Evolutionary conservation across 2,113 vertebrate genomes (phyloP), one percentile per base, ranked within the genome.

Genomic region (Dromiciops gliroides): DNA sequence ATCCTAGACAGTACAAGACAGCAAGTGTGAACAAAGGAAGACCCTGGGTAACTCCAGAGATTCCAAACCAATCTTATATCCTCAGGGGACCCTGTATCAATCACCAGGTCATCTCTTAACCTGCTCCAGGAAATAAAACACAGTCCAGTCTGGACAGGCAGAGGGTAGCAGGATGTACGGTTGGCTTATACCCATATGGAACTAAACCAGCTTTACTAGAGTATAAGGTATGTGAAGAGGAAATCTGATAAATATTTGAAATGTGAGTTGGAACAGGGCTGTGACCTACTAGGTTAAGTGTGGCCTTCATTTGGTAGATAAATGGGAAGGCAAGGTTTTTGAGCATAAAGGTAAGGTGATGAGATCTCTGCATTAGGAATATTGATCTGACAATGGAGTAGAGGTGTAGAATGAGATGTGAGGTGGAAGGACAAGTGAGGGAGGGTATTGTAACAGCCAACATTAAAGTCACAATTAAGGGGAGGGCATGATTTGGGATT

Each of bases 61-160:
- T 48, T 56, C 48, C 24, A 44, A 7, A 53, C 37, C 91, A 93
- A 53, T 89, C n/a, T 5, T 47, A 95, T 88, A 28, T 23, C 37
- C 50, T 75, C 24, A 12, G 16, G 60, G 31, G 93, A 90, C 28
- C 24, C 23, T 83, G 44, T 48, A 93, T 90, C 3, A 83, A 93
- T 90, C 3, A 83, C 28, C 44, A 91, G 67, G 49, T 49, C 94
- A 67, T 93, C 93, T 90, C 44, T 91, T 56, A 90, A 96, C 50
- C 11, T 52, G 51, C 26, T 67, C 91, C 52, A 94, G 56, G 28
- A 92, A 94, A 47, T 60, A 53, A 25, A 90, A 31, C 28, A 93
- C 26, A 44, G 44, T 67, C 49, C 23, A 90, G 47, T 44, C 16
- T 44, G 37, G n/a, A 83, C 67, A 83, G 14, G n/a, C 16, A 83